These are phyloP conservation scores for Sicus ferrugineus DNA, from an alignment of 2,888 invertebrate genomes.

Conservation along the genomic window DNA sequence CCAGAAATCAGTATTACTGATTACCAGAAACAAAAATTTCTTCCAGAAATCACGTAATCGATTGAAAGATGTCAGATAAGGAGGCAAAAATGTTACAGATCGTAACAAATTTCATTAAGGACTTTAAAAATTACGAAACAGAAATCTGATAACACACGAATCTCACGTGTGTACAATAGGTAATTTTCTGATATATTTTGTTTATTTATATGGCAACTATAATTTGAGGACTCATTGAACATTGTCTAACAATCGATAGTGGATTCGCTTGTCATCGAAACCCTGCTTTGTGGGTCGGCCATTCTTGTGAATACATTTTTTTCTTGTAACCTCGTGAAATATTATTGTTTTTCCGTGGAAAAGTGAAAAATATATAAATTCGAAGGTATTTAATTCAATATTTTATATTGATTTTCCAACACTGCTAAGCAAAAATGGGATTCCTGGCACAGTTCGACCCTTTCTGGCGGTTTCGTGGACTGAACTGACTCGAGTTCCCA, in stretches of 20 bases:
- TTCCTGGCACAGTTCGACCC: background rate
- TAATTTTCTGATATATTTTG: too few species aligned
- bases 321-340: constrained; percentile 69
- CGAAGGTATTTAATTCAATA: background rate
- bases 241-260: background rate
- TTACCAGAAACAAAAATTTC: too few species aligned
- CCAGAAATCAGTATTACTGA: too few species aligned
- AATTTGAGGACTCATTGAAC: too few species aligned
- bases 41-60: too few species aligned
- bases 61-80: too few species aligned
- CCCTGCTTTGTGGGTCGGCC: constrained; percentile 72
- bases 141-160: too few species aligned
- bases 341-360: constrained; percentile 60
- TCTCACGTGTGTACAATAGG: too few species aligned
- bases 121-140: too few species aligned
- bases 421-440: background rate
- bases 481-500: background rate
- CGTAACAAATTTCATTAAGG: too few species aligned
- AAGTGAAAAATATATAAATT: constrained; percentile 5
- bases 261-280: constrained; percentile 51
- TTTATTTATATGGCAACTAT: background rate
- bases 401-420: background rate
- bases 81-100: too few species aligned
- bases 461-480: background rate
- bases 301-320: constrained; percentile 75